Conservation (phyloP, 2,888 invertebrate genomes). For the Athalia rosae region DNA sequence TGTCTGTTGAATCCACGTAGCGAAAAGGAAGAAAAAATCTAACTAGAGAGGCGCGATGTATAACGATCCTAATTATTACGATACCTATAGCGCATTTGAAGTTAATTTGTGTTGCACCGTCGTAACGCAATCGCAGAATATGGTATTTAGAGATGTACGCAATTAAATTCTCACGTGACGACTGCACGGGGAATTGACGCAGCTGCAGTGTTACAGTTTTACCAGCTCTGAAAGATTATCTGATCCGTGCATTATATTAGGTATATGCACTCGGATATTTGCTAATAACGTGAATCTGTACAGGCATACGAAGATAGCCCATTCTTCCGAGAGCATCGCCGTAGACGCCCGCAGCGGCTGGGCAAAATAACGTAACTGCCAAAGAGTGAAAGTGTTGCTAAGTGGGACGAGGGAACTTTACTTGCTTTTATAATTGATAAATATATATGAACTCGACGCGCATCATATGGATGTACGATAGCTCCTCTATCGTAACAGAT, state of each 20-base stretch:
- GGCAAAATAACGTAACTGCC: slow-evolving; percentile 68
- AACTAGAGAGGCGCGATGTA: background rate
- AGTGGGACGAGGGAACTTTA: slow-evolving; percentile 63
- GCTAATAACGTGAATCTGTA: too few relatives aligned
- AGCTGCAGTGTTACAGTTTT: background rate
- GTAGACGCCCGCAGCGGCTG: background rate
- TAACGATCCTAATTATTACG: slow-evolving; percentile 15
- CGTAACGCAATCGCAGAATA: too few relatives aligned
- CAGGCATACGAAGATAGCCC: too few relatives aligned
- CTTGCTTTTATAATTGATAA: slow-evolving; percentile 64
- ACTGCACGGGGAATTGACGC: background rate
- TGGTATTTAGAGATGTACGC: too few relatives aligned
- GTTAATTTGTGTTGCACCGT: slow-evolving; percentile 5
- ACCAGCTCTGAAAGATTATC: too few relatives aligned
- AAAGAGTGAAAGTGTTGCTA: slow-evolving; percentile 72
- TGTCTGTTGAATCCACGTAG: background rate
- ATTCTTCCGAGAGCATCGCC: too few relatives aligned
- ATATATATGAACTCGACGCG: slow-evolving; percentile 53
- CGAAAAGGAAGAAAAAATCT: background rate
- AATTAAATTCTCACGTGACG: slow-evolving; percentile 18
- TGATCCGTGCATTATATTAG: too few relatives aligned
- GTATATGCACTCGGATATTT: too few relatives aligned
- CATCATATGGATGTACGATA: background rate
- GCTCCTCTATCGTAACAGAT: too few relatives aligned
- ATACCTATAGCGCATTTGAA: slow-evolving; percentile 13